Percentiles rank a stretch among this genome's conserved stretches.
phyloP scores from a whole-genome alignment of 2,113 vertebrate species.

The Panthera tigris region DNA sequence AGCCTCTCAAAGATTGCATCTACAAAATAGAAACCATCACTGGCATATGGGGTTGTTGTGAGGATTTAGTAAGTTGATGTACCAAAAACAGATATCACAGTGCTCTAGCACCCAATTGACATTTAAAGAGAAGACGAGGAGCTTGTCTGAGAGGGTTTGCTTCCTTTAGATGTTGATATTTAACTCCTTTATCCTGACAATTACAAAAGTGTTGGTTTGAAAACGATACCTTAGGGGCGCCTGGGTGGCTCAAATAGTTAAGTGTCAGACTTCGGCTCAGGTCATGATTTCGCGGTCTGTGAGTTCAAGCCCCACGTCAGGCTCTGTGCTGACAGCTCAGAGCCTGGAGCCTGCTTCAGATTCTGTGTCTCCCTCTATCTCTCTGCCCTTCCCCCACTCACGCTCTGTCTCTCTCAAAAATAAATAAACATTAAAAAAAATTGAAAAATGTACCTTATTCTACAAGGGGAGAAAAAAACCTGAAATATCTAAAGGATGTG shows the following conservation, averaged over 20 bases:
- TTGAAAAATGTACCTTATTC: not conserved
- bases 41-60: not conserved
- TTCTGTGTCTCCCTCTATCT: too few species aligned
- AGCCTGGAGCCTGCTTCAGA: too few species aligned
- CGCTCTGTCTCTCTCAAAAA: too few species aligned
- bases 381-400: too few species aligned
- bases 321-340: too few species aligned
- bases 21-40: not conserved
- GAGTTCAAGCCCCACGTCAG: too few species aligned
- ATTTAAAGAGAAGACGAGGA: not conserved
- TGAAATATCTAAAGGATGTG: not conserved
- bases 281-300: too few species aligned
- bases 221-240: not conserved
- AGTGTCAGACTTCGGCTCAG: too few species aligned
- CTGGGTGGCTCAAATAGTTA: too few species aligned
- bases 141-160: not conserved
- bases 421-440: too few species aligned
- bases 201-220: not conserved
- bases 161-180: not conserved
- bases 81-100: not conserved
- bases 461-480: not conserved
- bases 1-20: not conserved
- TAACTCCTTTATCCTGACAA: not conserved
- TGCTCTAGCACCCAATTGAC: not conserved
- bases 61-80: not conserved